phyloP scores from a whole-genome alignment of 2,888 invertebrate genomes.

The Brachycybe producta region DNA sequence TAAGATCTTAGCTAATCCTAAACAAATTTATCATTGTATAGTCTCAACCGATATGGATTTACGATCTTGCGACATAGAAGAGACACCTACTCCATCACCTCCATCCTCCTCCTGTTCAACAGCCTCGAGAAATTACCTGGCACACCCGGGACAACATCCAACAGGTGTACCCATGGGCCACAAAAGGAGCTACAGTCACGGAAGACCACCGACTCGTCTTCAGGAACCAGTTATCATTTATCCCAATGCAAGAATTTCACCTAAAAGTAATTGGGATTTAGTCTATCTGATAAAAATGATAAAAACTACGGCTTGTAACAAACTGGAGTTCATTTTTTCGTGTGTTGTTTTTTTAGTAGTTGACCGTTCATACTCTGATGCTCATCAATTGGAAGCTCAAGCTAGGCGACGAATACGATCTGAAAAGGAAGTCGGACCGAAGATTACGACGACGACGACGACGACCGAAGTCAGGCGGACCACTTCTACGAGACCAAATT shows the following conservation, averaged over 20 bases:
- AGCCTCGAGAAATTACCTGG: slow-evolving; percentile 5
- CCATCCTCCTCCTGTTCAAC: slow-evolving; percentile 16
- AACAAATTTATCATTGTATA: background rate
- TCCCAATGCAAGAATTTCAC: slow-evolving; percentile 11
- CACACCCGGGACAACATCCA: slow-evolving; percentile 10
- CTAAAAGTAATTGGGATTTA: slow-evolving; percentile 14
- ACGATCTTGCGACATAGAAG: slow-evolving; percentile 2
- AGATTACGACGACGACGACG: too few relatives aligned
- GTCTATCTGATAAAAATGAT: too few relatives aligned
- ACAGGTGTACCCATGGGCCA: slow-evolving; percentile 13
- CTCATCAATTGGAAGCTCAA: slow-evolving; percentile 15
- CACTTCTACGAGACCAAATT: slow-evolving; percentile 1
- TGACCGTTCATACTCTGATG: slow-evolving; percentile 14
- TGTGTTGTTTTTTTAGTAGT: slow-evolving; percentile 2
- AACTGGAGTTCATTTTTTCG: background rate
- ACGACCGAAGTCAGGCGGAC: too few relatives aligned
- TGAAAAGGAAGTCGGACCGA: too few relatives aligned
- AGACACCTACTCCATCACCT: slow-evolving; percentile 10
- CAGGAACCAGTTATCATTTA: slow-evolving; percentile 11
- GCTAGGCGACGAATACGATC: slow-evolving; percentile 9
- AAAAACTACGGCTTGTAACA: background rate
- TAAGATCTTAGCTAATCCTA: too few relatives aligned
- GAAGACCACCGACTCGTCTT: slow-evolving; percentile 5
- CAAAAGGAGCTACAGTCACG: slow-evolving; percentile 14
- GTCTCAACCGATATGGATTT: slow-evolving; percentile 14